Conservation (phyloP, 2,113 vertebrate species). For the Rhadina sibilatrix region DNA sequence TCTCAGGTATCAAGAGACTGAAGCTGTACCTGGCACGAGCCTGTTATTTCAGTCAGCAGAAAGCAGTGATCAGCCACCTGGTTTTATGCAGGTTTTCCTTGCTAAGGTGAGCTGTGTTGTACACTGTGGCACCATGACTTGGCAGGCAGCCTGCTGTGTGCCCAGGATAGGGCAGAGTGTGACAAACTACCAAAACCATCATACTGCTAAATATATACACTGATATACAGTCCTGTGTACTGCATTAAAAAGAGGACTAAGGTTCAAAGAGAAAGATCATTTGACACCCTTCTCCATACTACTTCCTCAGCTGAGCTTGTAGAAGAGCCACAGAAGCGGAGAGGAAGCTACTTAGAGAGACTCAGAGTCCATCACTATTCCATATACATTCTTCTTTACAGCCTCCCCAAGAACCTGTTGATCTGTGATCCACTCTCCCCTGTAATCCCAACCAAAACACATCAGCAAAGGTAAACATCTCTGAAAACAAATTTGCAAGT, state of each 20-base stretch:
- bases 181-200: background rate
- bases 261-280: background rate
- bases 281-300: background rate
- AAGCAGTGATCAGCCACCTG: background rate
- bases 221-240: background rate
- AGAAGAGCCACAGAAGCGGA: background rate
- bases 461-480: background rate
- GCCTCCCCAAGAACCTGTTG: background rate
- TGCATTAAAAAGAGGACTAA: background rate
- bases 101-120: background rate
- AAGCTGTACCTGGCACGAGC: accelerated
- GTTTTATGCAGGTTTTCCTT: background rate
- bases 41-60: background rate
- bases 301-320: background rate
- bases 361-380: background rate
- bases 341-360: background rate
- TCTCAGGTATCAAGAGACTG: background rate
- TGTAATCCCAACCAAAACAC: background rate
- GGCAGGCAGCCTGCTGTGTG: background rate
- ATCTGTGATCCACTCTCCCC: background rate
- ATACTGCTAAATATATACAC: background rate
- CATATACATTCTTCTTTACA: background rate
- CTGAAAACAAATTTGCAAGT: background rate
- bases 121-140: accelerated
- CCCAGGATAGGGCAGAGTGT: background rate